Conservation (phyloP, 2,797 vertebrate genomes). For the Sphenopsis melanotis region DNA sequence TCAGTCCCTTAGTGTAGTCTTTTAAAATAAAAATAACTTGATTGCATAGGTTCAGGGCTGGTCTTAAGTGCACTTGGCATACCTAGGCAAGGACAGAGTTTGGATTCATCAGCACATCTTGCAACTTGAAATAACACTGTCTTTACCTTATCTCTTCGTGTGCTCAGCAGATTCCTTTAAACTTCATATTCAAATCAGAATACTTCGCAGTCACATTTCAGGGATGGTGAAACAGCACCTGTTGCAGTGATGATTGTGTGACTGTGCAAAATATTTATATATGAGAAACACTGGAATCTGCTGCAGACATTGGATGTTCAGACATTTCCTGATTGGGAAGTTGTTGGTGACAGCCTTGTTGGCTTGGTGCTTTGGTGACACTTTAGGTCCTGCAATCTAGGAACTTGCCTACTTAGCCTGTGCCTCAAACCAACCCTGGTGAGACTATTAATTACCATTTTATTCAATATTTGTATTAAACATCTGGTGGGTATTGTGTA, state of each 20-base stretch:
- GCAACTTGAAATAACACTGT: background rate
- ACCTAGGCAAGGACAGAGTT: constrained; percentile 24
- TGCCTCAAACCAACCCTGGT: constrained; percentile 40
- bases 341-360: background rate
- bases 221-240: background rate
- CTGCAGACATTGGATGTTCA: background rate
- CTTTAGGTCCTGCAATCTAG: background rate
- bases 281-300: background rate
- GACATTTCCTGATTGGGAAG: background rate
- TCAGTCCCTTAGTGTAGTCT: background rate
- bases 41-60: background rate
- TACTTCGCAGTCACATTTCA: background rate
- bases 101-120: background rate
- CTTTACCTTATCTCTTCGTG: background rate
- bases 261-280: background rate
- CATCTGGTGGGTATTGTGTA: background rate
- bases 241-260: background rate
- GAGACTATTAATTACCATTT: background rate
- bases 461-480: background rate
- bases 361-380: background rate
- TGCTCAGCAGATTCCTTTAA: constrained; percentile 7
- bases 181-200: background rate
- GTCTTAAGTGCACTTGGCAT: background rate
- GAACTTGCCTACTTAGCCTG: constrained; percentile 46
- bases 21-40: background rate